Percentiles rank a stretch among this genome's conserved stretches.
These are phyloP conservation scores for Laterallus jamaicensis DNA, from an alignment of 2,113 vertebrate genomes.

Conservation along the genomic window DNA sequence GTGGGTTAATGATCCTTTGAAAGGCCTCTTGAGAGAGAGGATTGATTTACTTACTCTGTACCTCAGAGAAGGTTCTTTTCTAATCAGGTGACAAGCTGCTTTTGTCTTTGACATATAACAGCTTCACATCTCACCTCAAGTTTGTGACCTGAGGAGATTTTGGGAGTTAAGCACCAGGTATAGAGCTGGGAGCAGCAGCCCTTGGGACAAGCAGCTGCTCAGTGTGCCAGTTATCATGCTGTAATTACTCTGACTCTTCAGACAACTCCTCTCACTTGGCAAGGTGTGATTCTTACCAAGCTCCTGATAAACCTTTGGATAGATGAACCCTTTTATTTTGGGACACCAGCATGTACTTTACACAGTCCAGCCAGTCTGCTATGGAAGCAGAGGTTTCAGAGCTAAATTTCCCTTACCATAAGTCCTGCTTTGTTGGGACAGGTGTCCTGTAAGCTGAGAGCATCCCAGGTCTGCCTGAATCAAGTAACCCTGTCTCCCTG, in stretches of 20 bases:
- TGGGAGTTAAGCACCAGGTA: not conserved
- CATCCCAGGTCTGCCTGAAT: not conserved
- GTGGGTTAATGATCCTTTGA: not conserved
- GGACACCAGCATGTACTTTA: too few relatives aligned
- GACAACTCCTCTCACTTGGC: not conserved
- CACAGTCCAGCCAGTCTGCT: not conserved
- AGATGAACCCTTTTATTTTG: not conserved
- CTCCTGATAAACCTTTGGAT: not conserved
- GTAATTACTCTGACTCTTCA: not conserved
- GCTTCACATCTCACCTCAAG: too few relatives aligned
- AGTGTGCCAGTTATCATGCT: not conserved
- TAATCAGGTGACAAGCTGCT: not conserved
- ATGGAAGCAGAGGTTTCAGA: not conserved
- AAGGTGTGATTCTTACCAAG: not conserved
- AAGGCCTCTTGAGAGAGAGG: not conserved
- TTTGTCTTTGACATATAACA: not conserved
- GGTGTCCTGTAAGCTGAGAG: not conserved
- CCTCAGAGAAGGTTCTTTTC: not conserved
- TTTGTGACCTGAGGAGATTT: not conserved
- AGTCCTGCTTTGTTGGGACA: not conserved
- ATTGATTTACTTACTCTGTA: not conserved
- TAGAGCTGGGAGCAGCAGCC: not conserved
- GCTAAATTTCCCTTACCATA: accelerated
- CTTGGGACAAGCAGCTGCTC: not conserved
- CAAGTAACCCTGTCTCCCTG: accelerated